phyloP scores from a whole-genome alignment of 2,888 invertebrate genomes.

The Tricholauxania praeusta region DNA sequence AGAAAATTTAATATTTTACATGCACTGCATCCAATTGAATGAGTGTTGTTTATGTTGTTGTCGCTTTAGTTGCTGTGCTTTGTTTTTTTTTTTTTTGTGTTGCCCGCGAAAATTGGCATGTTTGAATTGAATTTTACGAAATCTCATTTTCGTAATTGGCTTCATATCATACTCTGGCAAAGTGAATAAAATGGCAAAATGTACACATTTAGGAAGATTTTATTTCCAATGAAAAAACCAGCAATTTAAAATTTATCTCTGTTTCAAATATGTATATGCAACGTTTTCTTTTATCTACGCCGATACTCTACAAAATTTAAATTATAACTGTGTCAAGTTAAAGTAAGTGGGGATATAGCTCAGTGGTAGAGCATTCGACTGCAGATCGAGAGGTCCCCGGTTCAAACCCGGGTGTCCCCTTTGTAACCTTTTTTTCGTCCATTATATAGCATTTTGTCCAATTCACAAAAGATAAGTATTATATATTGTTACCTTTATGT shows the following conservation, averaged over 20 bases:
- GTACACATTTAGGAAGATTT: background rate
- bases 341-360: constrained; percentile 58
- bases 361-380: constrained; percentile 64
- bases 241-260: too few relatives aligned
- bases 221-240: too few relatives aligned
- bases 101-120: background rate
- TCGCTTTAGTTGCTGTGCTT: background rate
- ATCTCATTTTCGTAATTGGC: constrained; percentile 16
- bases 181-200: too few relatives aligned
- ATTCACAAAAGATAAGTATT: too few relatives aligned
- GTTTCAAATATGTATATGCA: too few relatives aligned
- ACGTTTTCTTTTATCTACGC: too few relatives aligned
- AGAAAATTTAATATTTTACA: constrained; percentile 26
- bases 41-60: background rate
- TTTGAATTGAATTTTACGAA: background rate
- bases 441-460: too few relatives aligned
- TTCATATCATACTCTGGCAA: constrained; percentile 10
- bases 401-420: constrained; percentile 56
- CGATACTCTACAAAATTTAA: too few relatives aligned
- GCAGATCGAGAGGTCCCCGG: constrained; percentile 64
- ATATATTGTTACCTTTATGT: too few relatives aligned
- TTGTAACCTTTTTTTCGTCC: too few relatives aligned
- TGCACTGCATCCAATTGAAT: constrained; percentile 9
- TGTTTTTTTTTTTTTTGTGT: background rate
- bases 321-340: too few relatives aligned